A percentile compares a stretch with the other conserved stretches of the same genome.
These are phyloP conservation scores for Elachura formosa DNA, from an alignment of 2,113 vertebrate genomes.

Conservation along the genomic window DNA sequence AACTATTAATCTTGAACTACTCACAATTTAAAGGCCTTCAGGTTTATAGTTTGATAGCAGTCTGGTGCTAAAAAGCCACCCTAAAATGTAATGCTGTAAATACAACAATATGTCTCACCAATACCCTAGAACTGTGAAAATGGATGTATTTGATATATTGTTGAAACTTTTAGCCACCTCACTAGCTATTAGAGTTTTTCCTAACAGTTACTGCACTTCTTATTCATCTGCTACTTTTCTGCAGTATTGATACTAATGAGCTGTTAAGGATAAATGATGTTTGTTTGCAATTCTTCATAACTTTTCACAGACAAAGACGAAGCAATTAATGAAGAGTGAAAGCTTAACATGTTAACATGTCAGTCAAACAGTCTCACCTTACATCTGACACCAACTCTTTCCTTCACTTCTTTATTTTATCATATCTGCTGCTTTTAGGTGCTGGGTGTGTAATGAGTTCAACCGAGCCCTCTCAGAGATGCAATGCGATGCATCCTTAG, in stretches of 20 bases:
- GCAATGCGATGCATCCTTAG: fast-evolving
- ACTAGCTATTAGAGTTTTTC: neutral
- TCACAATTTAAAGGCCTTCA: neutral
- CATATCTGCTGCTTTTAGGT: neutral
- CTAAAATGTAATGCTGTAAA: neutral
- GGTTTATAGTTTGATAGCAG: neutral
- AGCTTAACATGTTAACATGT: conserved; percentile 25
- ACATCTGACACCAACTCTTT: neutral
- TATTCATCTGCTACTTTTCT: neutral
- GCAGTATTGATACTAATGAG: neutral
- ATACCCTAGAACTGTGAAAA: neutral
- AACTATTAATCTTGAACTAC: neutral
- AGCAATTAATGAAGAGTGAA: conserved; percentile 24
- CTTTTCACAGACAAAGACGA: neutral
- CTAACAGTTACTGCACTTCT: neutral
- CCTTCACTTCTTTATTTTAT: neutral
- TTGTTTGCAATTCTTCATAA: neutral
- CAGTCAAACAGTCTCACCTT: neutral
- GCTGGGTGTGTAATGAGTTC: neutral
- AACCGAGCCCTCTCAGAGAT: neutral
- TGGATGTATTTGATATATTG: fast-evolving
- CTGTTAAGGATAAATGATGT: neutral
- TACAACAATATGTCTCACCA: neutral
- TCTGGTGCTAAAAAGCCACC: neutral
- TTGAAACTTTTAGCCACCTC: neutral